Evolutionary conservation across 2,888 invertebrate species (phyloP).

Genomic region (Harpalus rufipes): DNA sequence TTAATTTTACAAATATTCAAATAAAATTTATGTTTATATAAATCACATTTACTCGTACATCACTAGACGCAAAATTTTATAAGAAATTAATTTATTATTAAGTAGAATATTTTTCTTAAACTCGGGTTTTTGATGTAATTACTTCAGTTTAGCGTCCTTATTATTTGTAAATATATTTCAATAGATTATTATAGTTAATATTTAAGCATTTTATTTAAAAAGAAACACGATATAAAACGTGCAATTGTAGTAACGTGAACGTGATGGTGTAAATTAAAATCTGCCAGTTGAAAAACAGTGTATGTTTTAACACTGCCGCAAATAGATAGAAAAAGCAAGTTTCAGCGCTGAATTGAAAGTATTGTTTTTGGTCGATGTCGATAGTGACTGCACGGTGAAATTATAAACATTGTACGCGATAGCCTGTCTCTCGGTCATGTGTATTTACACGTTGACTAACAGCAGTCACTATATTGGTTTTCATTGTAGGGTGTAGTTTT

Average conservation of each 20-base stretch:
- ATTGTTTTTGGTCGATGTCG: neutral
- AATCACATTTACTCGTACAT: no score
- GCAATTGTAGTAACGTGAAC: neutral
- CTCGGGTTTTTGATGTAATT: no score
- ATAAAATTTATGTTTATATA: no score
- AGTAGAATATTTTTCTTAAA: no score
- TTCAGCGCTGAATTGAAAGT: neutral
- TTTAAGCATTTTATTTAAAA: neutral
- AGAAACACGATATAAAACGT: neutral
- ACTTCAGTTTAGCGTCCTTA: no score
- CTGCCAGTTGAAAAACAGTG: neutral
- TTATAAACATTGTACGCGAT: conserved; percentile 29
- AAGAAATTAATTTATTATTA: no score
- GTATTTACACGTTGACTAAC: conserved; percentile 53
- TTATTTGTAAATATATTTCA: no score
- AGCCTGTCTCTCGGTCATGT: conserved; percentile 24
- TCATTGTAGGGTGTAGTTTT: conserved; percentile 50
- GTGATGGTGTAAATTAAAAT: neutral
- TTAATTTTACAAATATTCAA: no score
- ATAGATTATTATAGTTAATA: no score
- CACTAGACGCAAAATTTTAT: no score
- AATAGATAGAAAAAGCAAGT: neutral
- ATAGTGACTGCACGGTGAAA: conserved; percentile 5
- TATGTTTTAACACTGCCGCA: neutral
- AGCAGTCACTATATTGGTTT: conserved; percentile 57